Percentiles rank a stretch among this genome's conserved stretches.
Evolutionary conservation across 2,888 invertebrate species (phyloP).

Genomic region (Tupiocoris notatus): DNA sequence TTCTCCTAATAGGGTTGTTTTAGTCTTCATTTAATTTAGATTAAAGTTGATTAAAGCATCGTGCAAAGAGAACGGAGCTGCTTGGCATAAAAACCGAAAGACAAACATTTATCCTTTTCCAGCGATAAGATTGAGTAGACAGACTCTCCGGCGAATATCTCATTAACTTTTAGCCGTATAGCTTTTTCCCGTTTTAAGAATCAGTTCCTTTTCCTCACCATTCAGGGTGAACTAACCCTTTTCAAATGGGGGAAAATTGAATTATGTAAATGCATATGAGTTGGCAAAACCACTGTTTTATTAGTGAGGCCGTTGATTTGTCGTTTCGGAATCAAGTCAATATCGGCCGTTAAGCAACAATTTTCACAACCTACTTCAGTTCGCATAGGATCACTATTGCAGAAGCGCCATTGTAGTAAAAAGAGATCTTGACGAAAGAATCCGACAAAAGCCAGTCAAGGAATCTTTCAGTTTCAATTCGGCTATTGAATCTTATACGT

Average conservation of each 20-base stretch:
- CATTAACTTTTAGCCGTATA: constrained; percentile 27
- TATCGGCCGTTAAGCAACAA: too few relatives aligned
- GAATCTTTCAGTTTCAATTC: too few relatives aligned
- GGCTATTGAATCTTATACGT: too few relatives aligned
- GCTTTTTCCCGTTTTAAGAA: neutral
- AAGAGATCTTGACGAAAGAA: too few relatives aligned
- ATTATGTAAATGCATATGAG: too few relatives aligned
- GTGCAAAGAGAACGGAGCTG: neutral
- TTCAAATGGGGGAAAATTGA: neutral
- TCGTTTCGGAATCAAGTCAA: too few relatives aligned
- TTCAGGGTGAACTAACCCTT: neutral
- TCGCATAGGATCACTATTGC: too few relatives aligned
- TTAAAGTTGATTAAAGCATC: constrained; percentile 40
- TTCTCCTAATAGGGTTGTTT: constrained; percentile 36
- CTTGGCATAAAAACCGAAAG: constrained; percentile 25
- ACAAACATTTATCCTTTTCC: constrained; percentile 26
- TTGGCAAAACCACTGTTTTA: too few relatives aligned
- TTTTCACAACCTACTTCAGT: too few relatives aligned
- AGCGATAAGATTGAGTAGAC: constrained; percentile 18
- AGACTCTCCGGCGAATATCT: neutral
- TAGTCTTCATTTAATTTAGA: constrained; percentile 42
- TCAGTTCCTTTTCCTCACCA: neutral
- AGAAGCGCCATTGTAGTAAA: too few relatives aligned
- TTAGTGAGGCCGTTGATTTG: too few relatives aligned
- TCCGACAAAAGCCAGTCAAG: too few relatives aligned